These are phyloP conservation scores for Phortica magna DNA, from an alignment of 2,888 invertebrate species.

Conservation along the genomic window DNA sequence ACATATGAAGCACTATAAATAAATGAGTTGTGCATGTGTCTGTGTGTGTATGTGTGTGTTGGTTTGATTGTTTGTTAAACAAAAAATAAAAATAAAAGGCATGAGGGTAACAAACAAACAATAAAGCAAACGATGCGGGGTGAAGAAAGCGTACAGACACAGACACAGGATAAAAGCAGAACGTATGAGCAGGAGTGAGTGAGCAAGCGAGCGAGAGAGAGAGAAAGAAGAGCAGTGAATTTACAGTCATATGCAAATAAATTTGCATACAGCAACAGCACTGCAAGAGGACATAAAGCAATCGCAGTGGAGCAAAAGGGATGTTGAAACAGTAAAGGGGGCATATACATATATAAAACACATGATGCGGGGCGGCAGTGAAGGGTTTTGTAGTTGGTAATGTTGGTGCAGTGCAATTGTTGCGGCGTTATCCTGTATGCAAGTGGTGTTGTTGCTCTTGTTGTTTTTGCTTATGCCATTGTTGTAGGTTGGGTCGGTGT, in stretches of 20 bases:
- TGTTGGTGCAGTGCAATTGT: constrained; percentile 59
- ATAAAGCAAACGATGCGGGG: constrained; percentile 56
- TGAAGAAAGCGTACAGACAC: constrained; percentile 11
- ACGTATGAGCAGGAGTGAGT: constrained; percentile 9
- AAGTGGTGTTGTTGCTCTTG: background rate
- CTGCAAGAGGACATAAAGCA: constrained; percentile 39
- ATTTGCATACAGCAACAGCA: constrained; percentile 58
- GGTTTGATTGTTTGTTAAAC: background rate
- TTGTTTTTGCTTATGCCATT: background rate
- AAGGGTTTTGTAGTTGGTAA: too few relatives aligned
- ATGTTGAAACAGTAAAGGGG: background rate
- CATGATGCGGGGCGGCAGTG: too few relatives aligned
- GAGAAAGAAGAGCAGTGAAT: background rate
- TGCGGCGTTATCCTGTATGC: constrained; percentile 64
- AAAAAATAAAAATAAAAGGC: constrained; percentile 19
- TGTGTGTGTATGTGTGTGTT: background rate
- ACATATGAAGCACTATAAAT: too few relatives aligned
- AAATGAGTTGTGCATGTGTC: too few relatives aligned
- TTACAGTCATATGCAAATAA: constrained; percentile 61
- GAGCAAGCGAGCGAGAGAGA: constrained; percentile 33
- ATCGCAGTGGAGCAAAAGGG: background rate
- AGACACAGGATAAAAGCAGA: constrained; percentile 16
- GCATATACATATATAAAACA: background rate
- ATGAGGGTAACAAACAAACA: constrained; percentile 34
- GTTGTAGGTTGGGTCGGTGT: background rate